A percentile compares a stretch with the other conserved stretches of the same genome.
Evolutionary conservation across 1,140 invertebrate genomes (phyloP).

Genomic region (Drosophila lacteicornis): DNA sequence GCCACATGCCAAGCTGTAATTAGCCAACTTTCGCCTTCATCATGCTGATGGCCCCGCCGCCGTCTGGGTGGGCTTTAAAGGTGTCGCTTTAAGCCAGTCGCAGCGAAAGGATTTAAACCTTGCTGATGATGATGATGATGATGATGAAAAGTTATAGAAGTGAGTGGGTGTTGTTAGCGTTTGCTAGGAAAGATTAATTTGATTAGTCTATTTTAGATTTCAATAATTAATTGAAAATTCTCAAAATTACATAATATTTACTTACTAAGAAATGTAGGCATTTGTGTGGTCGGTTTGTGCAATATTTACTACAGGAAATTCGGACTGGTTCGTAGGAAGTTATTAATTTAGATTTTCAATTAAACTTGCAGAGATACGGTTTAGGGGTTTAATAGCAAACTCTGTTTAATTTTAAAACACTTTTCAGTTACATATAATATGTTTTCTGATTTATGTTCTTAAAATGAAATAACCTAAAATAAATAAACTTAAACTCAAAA

Average conservation of each 20-base stretch:
- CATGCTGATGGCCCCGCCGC: constrained; percentile 26
- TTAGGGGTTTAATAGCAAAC: background rate
- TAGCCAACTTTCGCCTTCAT: constrained; percentile 48
- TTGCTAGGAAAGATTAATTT: constrained; percentile 17
- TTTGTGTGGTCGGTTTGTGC: background rate
- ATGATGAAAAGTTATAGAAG: constrained; percentile 5
- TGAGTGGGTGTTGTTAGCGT: background rate
- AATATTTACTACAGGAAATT: background rate
- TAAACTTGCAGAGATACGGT: background rate
- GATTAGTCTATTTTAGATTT: constrained; percentile 24
- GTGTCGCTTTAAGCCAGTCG: constrained; percentile 30
- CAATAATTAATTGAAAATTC: constrained; percentile 2
- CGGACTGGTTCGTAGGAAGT: background rate
- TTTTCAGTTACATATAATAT: no score
- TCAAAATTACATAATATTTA: background rate
- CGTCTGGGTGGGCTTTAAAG: constrained; percentile 30
- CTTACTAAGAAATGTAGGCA: constrained; percentile 3
- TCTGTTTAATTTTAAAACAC: background rate
- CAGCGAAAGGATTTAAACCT: constrained; percentile 5
- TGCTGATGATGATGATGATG: background rate
- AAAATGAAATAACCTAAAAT: background rate
- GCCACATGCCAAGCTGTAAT: constrained; percentile 75
- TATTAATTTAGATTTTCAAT: constrained; percentile 7
- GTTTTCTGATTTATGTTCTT: no score
- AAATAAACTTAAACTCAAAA: no score